Evolutionary conservation across 2,888 invertebrate genomes (phyloP), one percentile per base, ranked within the genome.

Genomic region (Nomada hirtipes): DNA sequence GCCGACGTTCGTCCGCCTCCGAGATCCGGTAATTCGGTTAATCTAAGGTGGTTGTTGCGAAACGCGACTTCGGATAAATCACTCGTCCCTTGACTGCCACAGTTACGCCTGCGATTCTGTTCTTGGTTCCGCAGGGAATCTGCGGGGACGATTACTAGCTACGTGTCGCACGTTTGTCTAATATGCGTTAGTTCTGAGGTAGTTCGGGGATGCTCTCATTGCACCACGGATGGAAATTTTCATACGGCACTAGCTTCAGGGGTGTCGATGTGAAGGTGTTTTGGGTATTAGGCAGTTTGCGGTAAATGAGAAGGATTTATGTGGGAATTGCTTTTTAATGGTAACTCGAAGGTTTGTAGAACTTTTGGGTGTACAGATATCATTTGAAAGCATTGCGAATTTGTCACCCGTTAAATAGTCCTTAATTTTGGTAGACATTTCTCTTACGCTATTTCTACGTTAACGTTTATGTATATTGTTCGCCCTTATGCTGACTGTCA

Each of bases 41-140:
- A 91, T 92, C 92, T 91, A 91, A 92, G 91, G 91, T 85, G 89
- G 91, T 90, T 91, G 90, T 90, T 90, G 89, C 86, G 89, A 88
- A 85, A 87, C 86, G 85, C 89, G 89, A 87, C 88, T 89, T 87
- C 83, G 86, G 87, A 91, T 91, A 91, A 91, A 91, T 91, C 91
- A 91, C 89, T 91, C 90, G 91, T 86, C 89, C 84, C 90, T 87
- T 85, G 86, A 78, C 91, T 88, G 79, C 83, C 76, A 44, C 72
- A 71, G 85, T 70, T 78, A 57, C 72, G 71, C 61, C 86, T 64
- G 44, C 77, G 79, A 72, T 67, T 78, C 79, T 64, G 74, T 86
- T 67, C 84, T 70, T 65, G 60, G 61, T 63, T 67, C 65, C 72
- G 53, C 55, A 23, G 57, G 77, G 76, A 75, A 59, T 52, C n/a